Percentiles rank a stretch among this genome's conserved stretches.
These are phyloP conservation scores for Leptogaster cylindrica DNA, from an alignment of 2,888 invertebrate genomes.

Conservation along the genomic window DNA sequence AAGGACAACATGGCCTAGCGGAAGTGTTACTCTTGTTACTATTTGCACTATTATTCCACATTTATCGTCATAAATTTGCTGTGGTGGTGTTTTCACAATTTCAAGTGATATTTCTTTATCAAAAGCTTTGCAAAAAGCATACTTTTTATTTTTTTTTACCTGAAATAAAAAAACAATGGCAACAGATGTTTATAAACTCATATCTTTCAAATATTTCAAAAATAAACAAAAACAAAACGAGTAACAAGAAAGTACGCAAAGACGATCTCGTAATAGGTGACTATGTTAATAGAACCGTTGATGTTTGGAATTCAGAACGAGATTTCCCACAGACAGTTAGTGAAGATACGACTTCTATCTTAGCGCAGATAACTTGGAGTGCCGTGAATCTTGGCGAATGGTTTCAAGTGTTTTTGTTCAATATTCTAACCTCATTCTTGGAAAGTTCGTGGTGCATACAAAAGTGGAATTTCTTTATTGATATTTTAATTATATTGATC, in stretches of 20 bases:
- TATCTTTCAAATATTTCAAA: conserved; percentile 22
- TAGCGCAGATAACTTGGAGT: neutral
- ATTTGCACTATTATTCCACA: neutral
- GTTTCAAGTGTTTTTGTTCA: conserved; percentile 1
- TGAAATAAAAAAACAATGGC: conserved; percentile 21
- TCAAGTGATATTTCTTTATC: neutral
- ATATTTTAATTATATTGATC: too few species aligned
- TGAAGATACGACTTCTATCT: conserved; percentile 3
- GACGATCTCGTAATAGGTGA: neutral
- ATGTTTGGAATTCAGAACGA: neutral
- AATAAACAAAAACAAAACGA: conserved; percentile 27
- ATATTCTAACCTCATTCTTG: conserved; percentile 5
- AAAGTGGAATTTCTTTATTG: too few species aligned
- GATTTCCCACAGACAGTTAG: neutral
- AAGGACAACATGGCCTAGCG: conserved; percentile 3
- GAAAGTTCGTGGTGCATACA: neutral
- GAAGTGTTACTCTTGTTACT: too few species aligned
- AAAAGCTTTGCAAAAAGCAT: conserved; percentile 3
- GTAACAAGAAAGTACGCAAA: neutral
- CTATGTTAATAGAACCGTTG: neutral
- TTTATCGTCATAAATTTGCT: neutral
- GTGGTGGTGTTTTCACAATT: neutral
- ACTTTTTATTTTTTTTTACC: too few species aligned
- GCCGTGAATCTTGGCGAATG: neutral
- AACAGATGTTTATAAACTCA: conserved; percentile 17